A percentile compares a stretch with the other conserved stretches of the same genome.
Conservation (phyloP, 2,888 invertebrate species). For the Acanthacorydalis orientalis region DNA sequence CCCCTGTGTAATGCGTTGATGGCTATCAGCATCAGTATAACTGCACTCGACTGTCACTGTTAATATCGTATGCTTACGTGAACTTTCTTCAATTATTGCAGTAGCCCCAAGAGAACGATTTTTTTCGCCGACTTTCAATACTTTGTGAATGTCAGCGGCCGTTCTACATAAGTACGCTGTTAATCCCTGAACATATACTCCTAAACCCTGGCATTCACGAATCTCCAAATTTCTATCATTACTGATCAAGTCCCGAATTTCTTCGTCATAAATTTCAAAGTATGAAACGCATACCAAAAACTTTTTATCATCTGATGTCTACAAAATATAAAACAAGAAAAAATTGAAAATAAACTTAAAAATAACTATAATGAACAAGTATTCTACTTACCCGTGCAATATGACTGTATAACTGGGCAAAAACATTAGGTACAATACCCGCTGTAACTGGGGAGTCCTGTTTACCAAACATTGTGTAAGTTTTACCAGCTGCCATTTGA, state of each 20-base stretch:
- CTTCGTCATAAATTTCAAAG: slow-evolving; percentile 98
- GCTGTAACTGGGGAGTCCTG: slow-evolving; percentile 68
- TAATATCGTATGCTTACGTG: slow-evolving; percentile 95
- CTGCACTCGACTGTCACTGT: slow-evolving; percentile 97
- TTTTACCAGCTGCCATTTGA: slow-evolving; percentile 95
- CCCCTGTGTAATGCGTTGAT: slow-evolving; percentile 75
- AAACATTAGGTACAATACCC: slow-evolving; percentile 97
- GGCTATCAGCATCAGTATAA: slow-evolving; percentile 60
- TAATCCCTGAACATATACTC: slow-evolving; percentile 95
- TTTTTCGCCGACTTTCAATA: slow-evolving; percentile 92
- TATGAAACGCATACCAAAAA: slow-evolving; percentile 95
- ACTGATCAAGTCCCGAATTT: slow-evolving; percentile 83
- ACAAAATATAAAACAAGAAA: slow-evolving; percentile 8
- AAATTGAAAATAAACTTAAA: neutral
- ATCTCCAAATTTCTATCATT: slow-evolving; percentile 74
- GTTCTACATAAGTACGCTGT: slow-evolving; percentile 65
- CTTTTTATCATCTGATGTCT: slow-evolving; percentile 43
- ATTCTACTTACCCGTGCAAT: slow-evolving; percentile 78
- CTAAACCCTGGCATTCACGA: slow-evolving; percentile 89
- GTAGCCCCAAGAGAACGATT: slow-evolving; percentile 84
- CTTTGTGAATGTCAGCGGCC: slow-evolving; percentile 84
- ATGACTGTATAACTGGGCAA: slow-evolving; percentile 96
- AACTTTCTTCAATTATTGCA: slow-evolving; percentile 94
- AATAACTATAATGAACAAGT: too few relatives aligned
- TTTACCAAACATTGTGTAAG: slow-evolving; percentile 95